phyloP scores from a whole-genome alignment of 2,113 vertebrate species.

The Callithrix jacchus region DNA sequence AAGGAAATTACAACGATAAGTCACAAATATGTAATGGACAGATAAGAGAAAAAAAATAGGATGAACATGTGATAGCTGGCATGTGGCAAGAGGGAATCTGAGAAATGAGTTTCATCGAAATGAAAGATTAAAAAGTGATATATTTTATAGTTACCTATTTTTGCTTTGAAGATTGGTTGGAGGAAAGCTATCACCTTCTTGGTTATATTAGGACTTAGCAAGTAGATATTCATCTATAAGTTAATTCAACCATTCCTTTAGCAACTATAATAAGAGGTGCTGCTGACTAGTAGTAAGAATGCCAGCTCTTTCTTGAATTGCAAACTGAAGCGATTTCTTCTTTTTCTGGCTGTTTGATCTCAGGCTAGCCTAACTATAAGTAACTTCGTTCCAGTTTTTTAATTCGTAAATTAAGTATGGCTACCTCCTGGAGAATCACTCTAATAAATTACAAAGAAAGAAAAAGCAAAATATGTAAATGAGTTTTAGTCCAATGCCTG shows the following conservation, averaged over 20 bases:
- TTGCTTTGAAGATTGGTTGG: not conserved
- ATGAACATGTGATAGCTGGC: not conserved
- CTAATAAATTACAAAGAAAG: not conserved
- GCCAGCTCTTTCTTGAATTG: not conserved
- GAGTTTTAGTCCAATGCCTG: not conserved
- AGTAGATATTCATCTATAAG: not conserved
- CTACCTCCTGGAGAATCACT: not conserved
- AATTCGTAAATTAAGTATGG: not conserved
- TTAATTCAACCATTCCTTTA: not conserved
- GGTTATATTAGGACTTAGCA: not conserved
- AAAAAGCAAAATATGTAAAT: not conserved
- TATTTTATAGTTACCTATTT: not conserved
- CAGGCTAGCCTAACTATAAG: not conserved
- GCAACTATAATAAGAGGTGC: not conserved
- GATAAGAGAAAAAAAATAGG: not conserved
- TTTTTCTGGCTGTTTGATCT: not conserved
- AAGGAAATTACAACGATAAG: slow-evolving; percentile 29
- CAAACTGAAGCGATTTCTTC: not conserved
- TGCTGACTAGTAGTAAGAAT: not conserved
- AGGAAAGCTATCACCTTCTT: not conserved
- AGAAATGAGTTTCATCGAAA: slow-evolving; percentile 12
- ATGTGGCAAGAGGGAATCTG: not conserved
- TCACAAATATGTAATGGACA: not conserved
- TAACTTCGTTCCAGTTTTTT: not conserved
- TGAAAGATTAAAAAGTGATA: not conserved